phyloP scores from a whole-genome alignment of 2,797 vertebrate species.

The Xyrichtys novacula region DNA sequence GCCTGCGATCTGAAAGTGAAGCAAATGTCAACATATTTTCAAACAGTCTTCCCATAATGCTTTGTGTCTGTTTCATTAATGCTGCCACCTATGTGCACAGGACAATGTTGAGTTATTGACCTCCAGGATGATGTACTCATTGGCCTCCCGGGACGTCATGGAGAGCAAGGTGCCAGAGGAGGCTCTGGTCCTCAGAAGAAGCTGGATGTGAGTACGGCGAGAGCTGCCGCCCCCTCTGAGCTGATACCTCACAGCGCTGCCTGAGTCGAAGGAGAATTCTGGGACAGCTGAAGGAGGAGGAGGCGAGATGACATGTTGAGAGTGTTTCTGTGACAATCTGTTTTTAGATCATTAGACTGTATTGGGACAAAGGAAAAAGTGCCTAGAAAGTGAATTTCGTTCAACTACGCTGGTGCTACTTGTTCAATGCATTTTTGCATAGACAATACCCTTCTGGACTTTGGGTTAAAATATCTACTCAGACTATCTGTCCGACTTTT shows the following conservation, averaged over 20 bases:
- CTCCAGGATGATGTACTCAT: slow-evolving; percentile 85
- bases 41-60: no score
- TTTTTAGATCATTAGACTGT: no score
- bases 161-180: slow-evolving; percentile 84
- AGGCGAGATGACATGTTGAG: neutral
- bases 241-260: slow-evolving; percentile 85
- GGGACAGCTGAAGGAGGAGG: slow-evolving; percentile 81
- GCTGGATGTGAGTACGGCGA: slow-evolving; percentile 81
- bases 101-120: slow-evolving; percentile 67
- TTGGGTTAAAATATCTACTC: no score
- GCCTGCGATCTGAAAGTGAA: slow-evolving; percentile 80
- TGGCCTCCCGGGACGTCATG: slow-evolving; percentile 80
- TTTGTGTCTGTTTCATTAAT: no score
- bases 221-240: slow-evolving; percentile 80
- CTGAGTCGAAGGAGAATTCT: slow-evolving; percentile 89
- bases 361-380: no score
- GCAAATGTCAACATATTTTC: no score
- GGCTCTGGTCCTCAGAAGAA: slow-evolving; percentile 88
- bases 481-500: no score
- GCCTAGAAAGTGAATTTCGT: no score
- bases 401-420: no score
- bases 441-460: no score
- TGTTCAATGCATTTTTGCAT: no score
- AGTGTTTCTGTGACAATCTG: no score
- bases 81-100: neutral